Base-by-base conservation (phyloP, 1,140 invertebrate genomes). In the Zaprionus capensis region DNA sequence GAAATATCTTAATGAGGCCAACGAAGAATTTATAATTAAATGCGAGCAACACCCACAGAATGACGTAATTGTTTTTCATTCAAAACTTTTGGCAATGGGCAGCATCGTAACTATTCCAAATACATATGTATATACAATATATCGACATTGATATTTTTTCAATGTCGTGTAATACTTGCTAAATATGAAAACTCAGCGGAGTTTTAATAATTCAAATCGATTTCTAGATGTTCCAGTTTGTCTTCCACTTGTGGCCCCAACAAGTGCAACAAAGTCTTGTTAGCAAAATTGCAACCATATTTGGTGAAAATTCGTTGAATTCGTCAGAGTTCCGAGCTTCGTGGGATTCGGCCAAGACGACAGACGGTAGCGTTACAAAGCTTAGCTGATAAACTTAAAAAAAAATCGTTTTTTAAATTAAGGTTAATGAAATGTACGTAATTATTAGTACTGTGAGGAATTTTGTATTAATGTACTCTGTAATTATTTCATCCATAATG, bases 261-360 rank as follows among this genome's bases (percentile, higher is more conserved):
- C 81, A 84, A 85, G 71, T 84, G 78, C 64, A 61, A 70, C 61
- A 49, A 68, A 80, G 85, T 88, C 76, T 82, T 82, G 86, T 80
- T 88, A 72, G 72, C 73, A 88, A 90, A 91, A 82, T 76, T 71
- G n/a, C 53, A 56, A 72, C 85, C 85, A 91, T 91, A 88, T 91
- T 91, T 77, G 85, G 86, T 64, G 44, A 88, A 88, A 85, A 90
- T 81, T 81, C 20, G 5, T 15, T 26, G 14, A 34, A 34, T 34
- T 34, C 31, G 31, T 34, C 31, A 11, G 22, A 31, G 28, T 26
- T 56, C 14, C 15, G 26, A 55, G 22, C 41, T 44, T 17, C 6
- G 3, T 17, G 7, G 44, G n/a, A 26, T 55, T 53, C 34, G 63
- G 67, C 58, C 58, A 71, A 73, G 36, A 36, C 69, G 66, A 46